Base-by-base conservation (phyloP, 2,113 vertebrate species). In the Ramphastos sulfuratus region DNA sequence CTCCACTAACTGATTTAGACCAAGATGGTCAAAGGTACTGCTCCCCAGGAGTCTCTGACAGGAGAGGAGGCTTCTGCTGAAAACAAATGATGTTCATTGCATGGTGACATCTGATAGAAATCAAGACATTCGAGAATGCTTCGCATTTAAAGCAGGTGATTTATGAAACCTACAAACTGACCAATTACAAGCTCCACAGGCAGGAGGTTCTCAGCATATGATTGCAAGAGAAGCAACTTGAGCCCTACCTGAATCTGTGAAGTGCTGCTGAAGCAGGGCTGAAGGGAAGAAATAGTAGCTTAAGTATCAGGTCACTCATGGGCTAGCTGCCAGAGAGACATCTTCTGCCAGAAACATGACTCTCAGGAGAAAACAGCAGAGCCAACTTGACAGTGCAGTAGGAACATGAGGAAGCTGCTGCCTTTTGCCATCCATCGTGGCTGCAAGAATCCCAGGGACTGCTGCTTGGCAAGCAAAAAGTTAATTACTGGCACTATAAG, bases 271-370 rank as follows among this genome's bases (percentile, higher is more conserved):
- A 89, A 86, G 78, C 12, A 12, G 28, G 15, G 42, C 28, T 23
- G 48, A 91, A 70, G 71, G 12, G 72, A 89, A 81, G 63, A 65
- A 87, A 50, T 25, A 37, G 17, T 8, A 75, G 56, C 24, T 61
- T 28, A 28, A 61, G 21, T 8, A 69, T 7, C 70, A 71, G 78
- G 61, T 78, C 81, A 82, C 2, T 6, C 3, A 1, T 27, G 48
- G 28, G 19, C n/a, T 54, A 37, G 54, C 74, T 94, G 91, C 83
- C 91, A 89, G 56, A 82, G 42, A 93, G 58, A 27, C 19, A 56
- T 75, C 73, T 79, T 17, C 69, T 92, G 81, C 73, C 87, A 94
- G 74, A 48, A 92, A n/a, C 48, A 21, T 1, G 4, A 28, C 58
- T 52, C 33, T 61, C 89, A 58, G 44, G 7, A 84, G 72, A 60